Base-by-base conservation (phyloP, 2,888 invertebrate species). In the Cryptocephalus moraei region DNA sequence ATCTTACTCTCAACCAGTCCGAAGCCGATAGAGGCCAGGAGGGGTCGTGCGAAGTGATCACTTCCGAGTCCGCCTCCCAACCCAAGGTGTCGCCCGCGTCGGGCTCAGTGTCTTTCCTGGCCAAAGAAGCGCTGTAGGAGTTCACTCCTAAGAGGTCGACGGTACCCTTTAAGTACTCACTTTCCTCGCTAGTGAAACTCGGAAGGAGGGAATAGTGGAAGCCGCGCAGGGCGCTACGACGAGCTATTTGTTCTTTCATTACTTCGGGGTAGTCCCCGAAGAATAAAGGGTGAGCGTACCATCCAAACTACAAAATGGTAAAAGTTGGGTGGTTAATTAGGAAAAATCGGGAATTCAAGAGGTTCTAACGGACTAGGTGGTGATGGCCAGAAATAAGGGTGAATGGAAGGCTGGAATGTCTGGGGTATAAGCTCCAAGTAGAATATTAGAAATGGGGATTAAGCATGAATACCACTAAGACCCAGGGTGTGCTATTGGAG, bases 91-190 rank as follows among this genome's bases (percentile, higher is more conserved):
- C 6, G 73, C 73, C 73, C 13, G 47, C 44, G 31, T 71, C 76
- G 57, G 43, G 41, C 32, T 50, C 36, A 9, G 49, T 33, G n/a
- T n/a, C 22, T 6, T 22, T 22, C 22, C 43, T 46, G 74, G 69
- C 73, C 57, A 80, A 56, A 52, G 70, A 69, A 0, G 80, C 74
- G 0, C 84, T 81, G 62, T 90, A 90, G 46, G 81, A 77, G 63
- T 89, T 89, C 9, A 88, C 63, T 1, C 86, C 87, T 44, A 88
- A 72, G 66, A 83, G 86, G 62, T 90, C 88, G 1, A 75, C 73
- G 0, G 85, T 49, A 33, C 51, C 51, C 33, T 66, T 69, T 31
- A 87, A 77, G 45, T 72, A 69, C 10, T 70, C 62, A 4, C 83
- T 70, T 70, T 86, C 84, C 14, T 78, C 71, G 0, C 58, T 12